These are phyloP conservation scores for Limnephilus lunatus DNA, from an alignment of 2,888 invertebrate species.

Conservation along the genomic window DNA sequence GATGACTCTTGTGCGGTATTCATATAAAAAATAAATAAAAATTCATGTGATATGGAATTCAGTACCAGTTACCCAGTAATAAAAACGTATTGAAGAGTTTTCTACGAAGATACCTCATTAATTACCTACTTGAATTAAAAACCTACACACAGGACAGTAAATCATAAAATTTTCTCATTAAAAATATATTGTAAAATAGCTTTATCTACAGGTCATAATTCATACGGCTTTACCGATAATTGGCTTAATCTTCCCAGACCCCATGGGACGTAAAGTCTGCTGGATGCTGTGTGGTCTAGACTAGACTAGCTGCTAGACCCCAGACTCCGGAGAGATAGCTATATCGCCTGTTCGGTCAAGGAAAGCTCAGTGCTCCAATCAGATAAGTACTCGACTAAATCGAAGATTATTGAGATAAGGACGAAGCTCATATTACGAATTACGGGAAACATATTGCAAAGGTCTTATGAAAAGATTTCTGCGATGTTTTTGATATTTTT, in stretches of 20 bases:
- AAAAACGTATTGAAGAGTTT: not conserved
- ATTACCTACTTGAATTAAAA: not conserved
- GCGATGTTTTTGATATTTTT: not conserved
- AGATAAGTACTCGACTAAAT: constrained; percentile 29
- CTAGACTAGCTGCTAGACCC: not conserved
- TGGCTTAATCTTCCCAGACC: not conserved
- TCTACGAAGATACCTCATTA: not conserved
- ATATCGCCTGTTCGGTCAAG: not conserved
- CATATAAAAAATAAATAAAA: no score
- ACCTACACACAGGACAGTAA: not conserved
- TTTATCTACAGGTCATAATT: constrained; percentile 6
- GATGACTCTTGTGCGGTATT: no score
- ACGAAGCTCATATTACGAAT: not conserved
- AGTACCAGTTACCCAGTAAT: not conserved
- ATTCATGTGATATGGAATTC: no score
- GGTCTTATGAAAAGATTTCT: not conserved
- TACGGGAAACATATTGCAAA: not conserved
- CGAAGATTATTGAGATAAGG: constrained; percentile 14
- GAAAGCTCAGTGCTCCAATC: constrained; percentile 23
- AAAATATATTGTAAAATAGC: not conserved
- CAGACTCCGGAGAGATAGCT: not conserved
- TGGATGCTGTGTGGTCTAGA: not conserved
- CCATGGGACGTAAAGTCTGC: not conserved
- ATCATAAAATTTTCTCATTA: constrained; percentile 13
- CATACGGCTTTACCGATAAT: constrained; percentile 13